Evolutionary conservation across 2,888 invertebrate species (phyloP).

Genomic region (Agrochola circellaris): DNA sequence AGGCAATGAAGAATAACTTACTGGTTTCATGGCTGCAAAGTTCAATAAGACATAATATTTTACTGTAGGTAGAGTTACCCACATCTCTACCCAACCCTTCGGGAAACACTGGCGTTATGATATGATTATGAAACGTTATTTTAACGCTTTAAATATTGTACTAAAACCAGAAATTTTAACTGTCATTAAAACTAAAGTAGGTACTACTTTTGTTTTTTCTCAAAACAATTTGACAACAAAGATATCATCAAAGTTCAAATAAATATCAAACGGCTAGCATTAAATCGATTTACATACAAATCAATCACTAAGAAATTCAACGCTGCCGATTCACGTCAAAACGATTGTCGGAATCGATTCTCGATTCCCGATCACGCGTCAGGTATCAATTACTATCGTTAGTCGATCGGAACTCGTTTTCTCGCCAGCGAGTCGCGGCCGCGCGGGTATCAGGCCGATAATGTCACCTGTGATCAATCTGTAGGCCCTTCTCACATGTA

Average conservation of each 20-base stretch:
- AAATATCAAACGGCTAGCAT: conserved; percentile 55
- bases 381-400: conserved; percentile 68
- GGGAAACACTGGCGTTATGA: too few species aligned
- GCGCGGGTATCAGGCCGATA: conserved; percentile 68
- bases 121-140: not conserved
- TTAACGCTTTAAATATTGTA: not conserved
- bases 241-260: conserved; percentile 47
- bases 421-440: conserved; percentile 56
- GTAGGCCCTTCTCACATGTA: conserved; percentile 80
- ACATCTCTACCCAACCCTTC: not conserved
- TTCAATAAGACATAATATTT: not conserved
- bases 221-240: conserved; percentile 30
- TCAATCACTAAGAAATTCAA: conserved; percentile 64
- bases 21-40: not conserved
- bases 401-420: conserved; percentile 64
- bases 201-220: conserved; percentile 1
- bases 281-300: conserved; percentile 60
- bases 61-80: too few species aligned
- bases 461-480: conserved; percentile 79
- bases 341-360: conserved; percentile 59
- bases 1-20: conserved; percentile 28
- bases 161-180: not conserved
- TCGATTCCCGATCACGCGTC: conserved; percentile 61
- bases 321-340: conserved; percentile 59
- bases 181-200: not conserved